Conservation (phyloP, 2,888 invertebrate genomes). For the Philaethria dido region DNA sequence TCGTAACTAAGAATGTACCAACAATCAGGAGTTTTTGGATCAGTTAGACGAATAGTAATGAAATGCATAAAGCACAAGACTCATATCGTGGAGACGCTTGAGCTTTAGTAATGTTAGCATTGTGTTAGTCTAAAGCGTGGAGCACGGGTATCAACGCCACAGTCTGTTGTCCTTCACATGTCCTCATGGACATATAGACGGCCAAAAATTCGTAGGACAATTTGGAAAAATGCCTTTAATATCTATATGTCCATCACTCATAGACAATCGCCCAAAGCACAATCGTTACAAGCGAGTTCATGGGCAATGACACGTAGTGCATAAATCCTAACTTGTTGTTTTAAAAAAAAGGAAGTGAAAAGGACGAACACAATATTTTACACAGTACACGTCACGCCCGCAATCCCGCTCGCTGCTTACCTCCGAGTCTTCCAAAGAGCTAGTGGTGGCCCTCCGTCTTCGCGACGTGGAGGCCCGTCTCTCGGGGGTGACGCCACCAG, state of each 20-base stretch:
- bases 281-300: slow-evolving; percentile 45
- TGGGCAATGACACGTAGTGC: slow-evolving; percentile 46
- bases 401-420: slow-evolving; percentile 64
- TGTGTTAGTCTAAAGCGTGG: slow-evolving; percentile 54
- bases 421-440: slow-evolving; percentile 76
- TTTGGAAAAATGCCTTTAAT: background rate
- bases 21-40: background rate
- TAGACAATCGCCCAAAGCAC: slow-evolving; percentile 74
- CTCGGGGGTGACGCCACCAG: slow-evolving; percentile 63
- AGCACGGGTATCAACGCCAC: slow-evolving; percentile 67
- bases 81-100: slow-evolving; percentile 22
- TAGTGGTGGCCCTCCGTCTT: slow-evolving; percentile 58
- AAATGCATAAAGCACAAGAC: slow-evolving; percentile 32
- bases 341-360: slow-evolving; percentile 16
- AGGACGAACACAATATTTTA: slow-evolving; percentile 38
- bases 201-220: background rate
- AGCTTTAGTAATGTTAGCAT: slow-evolving; percentile 38
- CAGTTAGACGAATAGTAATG: slow-evolving; percentile 17
- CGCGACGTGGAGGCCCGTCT: slow-evolving; percentile 50
- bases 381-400: slow-evolving; percentile 54
- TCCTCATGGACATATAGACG: slow-evolving; percentile 51
- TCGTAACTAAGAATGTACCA: background rate
- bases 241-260: slow-evolving; percentile 52
- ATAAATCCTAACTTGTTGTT: slow-evolving; percentile 27
- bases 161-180: slow-evolving; percentile 64